These are phyloP conservation scores for Chesias legatella DNA, from an alignment of 2,888 invertebrate species.

Conservation along the genomic window DNA sequence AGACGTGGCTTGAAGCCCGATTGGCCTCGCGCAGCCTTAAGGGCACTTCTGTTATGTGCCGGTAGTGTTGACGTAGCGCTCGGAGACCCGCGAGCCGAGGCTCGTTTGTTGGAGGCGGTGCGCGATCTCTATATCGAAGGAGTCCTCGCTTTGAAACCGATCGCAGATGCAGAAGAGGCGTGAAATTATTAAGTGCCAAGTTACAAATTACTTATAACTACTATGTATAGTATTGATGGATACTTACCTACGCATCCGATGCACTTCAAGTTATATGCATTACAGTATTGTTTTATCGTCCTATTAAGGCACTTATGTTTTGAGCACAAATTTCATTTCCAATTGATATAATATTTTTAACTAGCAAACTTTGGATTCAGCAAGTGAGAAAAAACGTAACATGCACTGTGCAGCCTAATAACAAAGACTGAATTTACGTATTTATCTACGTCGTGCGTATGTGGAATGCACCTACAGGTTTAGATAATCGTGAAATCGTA, in stretches of 20 bases:
- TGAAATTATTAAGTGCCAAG: constrained; percentile 49
- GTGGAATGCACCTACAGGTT: constrained; percentile 27
- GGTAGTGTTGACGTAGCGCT: constrained; percentile 90
- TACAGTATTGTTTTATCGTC: neutral
- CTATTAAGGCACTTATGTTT: neutral
- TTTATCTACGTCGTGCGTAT: constrained; percentile 52
- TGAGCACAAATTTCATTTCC: constrained; percentile 15
- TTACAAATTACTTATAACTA: constrained; percentile 1
- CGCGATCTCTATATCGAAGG: constrained; percentile 87
- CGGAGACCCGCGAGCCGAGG: constrained; percentile 87
- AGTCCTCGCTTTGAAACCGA: constrained; percentile 79
- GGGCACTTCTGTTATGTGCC: constrained; percentile 88
- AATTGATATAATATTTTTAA: constrained; percentile 38
- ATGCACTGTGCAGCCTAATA: constrained; percentile 54
- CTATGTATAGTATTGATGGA: neutral
- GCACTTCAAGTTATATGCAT: neutral
- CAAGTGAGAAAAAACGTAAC: constrained; percentile 25
- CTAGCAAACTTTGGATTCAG: constrained; percentile 45
- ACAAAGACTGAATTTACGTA: constrained; percentile 75
- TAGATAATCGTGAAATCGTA: constrained; percentile 14
- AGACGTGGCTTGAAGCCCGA: constrained; percentile 77
- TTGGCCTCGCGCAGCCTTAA: constrained; percentile 85
- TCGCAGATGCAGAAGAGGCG: constrained; percentile 52
- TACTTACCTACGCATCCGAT: neutral
- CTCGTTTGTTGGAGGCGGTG: constrained; percentile 86